Conservation (phyloP, 2,797 vertebrate species). For the Capromys pilorides region DNA sequence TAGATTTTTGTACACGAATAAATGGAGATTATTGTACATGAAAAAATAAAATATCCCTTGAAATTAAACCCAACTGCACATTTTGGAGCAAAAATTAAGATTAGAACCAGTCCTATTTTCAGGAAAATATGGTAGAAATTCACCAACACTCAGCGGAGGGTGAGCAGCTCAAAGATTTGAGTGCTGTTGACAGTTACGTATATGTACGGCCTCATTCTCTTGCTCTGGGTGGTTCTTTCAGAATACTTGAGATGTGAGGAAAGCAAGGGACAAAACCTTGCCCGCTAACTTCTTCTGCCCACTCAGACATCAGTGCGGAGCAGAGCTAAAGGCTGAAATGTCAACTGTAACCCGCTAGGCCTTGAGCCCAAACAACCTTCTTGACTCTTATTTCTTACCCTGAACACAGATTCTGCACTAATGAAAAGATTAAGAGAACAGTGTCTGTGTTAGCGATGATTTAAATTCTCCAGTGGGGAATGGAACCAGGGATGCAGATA, state of each 20-base stretch:
- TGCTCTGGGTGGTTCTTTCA: neutral
- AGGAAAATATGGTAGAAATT: neutral
- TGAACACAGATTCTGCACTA: neutral
- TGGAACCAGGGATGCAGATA: neutral
- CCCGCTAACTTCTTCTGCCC: neutral
- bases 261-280: neutral
- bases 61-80: neutral
- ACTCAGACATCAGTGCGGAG: neutral
- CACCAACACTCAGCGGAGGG: neutral
- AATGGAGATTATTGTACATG: neutral
- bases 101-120: neutral
- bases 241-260: neutral
- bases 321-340: neutral
- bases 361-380: neutral
- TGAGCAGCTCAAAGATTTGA: neutral
- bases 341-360: fast-evolving
- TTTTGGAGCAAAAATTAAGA: neutral
- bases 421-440: neutral
- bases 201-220: neutral
- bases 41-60: neutral
- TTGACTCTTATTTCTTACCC: neutral
- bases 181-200: fast-evolving
- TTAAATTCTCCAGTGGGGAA: neutral
- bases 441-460: neutral
- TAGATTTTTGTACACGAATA: neutral